Evolutionary conservation across 2,888 invertebrate genomes (phyloP).

Genomic region (Brachypalpus laphriformis): DNA sequence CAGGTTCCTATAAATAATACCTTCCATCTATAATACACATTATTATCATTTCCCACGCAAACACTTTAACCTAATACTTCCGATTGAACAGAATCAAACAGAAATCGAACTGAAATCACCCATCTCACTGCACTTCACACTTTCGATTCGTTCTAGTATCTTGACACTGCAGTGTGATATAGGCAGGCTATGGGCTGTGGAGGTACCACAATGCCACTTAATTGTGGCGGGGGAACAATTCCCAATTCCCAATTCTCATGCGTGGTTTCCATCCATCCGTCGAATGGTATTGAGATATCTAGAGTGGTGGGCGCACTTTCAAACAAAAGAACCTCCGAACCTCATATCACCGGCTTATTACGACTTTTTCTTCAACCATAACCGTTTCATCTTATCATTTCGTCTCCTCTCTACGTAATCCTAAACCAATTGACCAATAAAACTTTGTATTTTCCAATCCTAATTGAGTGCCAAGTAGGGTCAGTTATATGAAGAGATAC

Average conservation of each 20-base stretch:
- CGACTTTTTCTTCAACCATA: constrained; percentile 12
- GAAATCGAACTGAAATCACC: not conserved
- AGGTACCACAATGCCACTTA: constrained; percentile 57
- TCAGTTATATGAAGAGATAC: constrained; percentile 6
- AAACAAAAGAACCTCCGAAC: constrained; percentile 46
- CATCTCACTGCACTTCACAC: constrained; percentile 43
- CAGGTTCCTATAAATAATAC: constrained; percentile 17
- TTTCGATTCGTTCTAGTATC: constrained; percentile 45
- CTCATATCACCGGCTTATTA: constrained; percentile 48
- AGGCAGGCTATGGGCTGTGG: too few species aligned
- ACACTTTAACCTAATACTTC: constrained; percentile 22
- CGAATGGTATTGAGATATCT: not conserved
- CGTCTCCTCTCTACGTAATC: constrained; percentile 37
- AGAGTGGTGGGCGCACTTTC: constrained; percentile 59
- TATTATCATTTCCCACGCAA: constrained; percentile 48
- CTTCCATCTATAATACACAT: too few species aligned
- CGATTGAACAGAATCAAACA: constrained; percentile 8
- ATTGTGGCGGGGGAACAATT: constrained; percentile 2
- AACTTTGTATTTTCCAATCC: constrained; percentile 50
- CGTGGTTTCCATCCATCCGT: not conserved
- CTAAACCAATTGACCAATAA: constrained; percentile 66
- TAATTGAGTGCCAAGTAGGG: constrained; percentile 66
- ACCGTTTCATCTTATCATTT: constrained; percentile 23
- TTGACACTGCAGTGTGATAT: constrained; percentile 32
- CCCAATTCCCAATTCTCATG: not conserved